Percentiles rank a stretch among this genome's conserved stretches.
Conservation (phyloP, 1,140 invertebrate species). For the Drosophila obscura region DNA sequence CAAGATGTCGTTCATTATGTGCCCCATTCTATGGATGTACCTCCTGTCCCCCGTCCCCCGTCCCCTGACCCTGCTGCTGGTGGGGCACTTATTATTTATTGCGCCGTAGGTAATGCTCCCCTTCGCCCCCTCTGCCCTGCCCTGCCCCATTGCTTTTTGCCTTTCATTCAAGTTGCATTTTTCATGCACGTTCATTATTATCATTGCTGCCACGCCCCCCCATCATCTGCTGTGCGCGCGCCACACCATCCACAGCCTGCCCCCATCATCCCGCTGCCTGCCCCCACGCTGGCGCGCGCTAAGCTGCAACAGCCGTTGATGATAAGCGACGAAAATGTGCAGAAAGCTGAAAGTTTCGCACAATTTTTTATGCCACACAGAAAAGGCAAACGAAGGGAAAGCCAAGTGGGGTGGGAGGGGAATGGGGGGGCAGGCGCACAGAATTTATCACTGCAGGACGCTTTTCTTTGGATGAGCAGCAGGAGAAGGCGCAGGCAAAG, state of each 20-base stretch:
- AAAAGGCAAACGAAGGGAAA: conserved; percentile 17
- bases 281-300: conserved; percentile 23
- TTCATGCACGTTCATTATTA: conserved; percentile 81
- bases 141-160: conserved; percentile 41
- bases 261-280: neutral
- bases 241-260: neutral
- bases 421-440: conserved; percentile 6
- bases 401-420: neutral
- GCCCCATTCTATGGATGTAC: conserved; percentile 53
- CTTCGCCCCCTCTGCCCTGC: conserved; percentile 22
- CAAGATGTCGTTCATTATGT: conserved; percentile 78
- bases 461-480: neutral
- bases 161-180: conserved; percentile 78
- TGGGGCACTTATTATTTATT: conserved; percentile 77
- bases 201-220: conserved; percentile 51
- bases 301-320: conserved; percentile 71
- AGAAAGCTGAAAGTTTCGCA: conserved; percentile 80
- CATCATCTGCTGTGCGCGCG: conserved; percentile 1
- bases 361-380: conserved; percentile 72
- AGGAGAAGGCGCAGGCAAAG: conserved; percentile 14
- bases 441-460: conserved; percentile 74
- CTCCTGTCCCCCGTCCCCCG: neutral
- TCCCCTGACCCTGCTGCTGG: neutral
- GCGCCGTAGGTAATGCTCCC: conserved; percentile 72
- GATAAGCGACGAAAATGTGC: conserved; percentile 81